Conservation (phyloP, 1,140 invertebrate genomes). For the Laupala kohalensis region DNA sequence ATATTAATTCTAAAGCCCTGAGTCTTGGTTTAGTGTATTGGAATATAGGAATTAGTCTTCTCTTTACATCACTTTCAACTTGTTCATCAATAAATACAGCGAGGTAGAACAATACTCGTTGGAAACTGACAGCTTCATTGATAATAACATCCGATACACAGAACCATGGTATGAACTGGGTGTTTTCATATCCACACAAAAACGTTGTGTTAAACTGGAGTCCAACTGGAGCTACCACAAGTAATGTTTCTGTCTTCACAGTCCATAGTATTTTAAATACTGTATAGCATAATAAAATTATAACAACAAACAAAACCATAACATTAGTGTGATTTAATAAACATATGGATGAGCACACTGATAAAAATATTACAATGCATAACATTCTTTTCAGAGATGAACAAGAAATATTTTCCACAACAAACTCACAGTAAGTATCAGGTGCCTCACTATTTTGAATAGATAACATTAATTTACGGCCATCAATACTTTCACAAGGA, state of each 20-base stretch:
- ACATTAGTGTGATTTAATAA: neutral
- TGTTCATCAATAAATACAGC: neutral
- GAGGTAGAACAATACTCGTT: neutral
- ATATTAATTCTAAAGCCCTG: neutral
- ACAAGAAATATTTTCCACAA: neutral
- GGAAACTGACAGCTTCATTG: slow-evolving; percentile 4
- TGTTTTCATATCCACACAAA: slow-evolving; percentile 1
- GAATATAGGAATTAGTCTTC: neutral
- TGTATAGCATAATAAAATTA: neutral
- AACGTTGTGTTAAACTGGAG: slow-evolving; percentile 4
- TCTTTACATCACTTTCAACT: neutral
- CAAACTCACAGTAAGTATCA: neutral
- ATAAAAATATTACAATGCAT: neutral
- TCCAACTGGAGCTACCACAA: slow-evolving; percentile 4
- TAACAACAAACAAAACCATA: neutral
- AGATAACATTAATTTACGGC: neutral
- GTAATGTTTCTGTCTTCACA: neutral
- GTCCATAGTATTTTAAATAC: neutral
- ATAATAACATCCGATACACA: slow-evolving; percentile 2
- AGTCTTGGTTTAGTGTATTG: neutral
- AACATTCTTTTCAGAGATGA: neutral
- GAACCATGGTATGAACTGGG: slow-evolving; percentile 6
- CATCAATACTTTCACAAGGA: neutral
- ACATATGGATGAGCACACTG: neutral
- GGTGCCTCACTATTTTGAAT: neutral